Conservation (phyloP, 2,797 vertebrate species). For the Catostomus latipinnis region DNA sequence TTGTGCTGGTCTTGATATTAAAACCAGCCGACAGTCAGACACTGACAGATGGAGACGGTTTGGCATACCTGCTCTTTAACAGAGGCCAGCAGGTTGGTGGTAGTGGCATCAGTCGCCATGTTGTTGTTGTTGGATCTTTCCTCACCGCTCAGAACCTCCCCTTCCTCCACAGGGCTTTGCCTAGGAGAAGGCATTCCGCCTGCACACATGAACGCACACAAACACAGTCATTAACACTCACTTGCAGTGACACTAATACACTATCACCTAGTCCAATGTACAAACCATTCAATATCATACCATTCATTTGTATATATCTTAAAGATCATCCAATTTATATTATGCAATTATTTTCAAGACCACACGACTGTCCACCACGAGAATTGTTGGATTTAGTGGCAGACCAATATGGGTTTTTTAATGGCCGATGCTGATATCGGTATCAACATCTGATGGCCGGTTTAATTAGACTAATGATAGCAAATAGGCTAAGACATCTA, state of each 20-base stretch:
- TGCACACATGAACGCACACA: constrained; percentile 33
- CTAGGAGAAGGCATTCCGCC: constrained; percentile 75
- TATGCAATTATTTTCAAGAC: background rate
- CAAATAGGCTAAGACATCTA: too few relatives aligned
- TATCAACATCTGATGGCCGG: too few relatives aligned
- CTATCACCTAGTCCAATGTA: background rate
- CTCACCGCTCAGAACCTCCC: constrained; percentile 78
- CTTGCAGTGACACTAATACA: constrained; percentile 4
- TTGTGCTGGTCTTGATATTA: too few relatives aligned
- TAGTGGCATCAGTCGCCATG: constrained; percentile 83
- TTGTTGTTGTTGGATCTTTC: constrained; percentile 76
- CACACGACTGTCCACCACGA: background rate
- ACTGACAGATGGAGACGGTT: background rate
- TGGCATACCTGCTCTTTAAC: constrained; percentile 93
- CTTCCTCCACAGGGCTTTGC: constrained; percentile 80
- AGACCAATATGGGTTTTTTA: background rate
- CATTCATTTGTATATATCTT: background rate
- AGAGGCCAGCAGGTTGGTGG: constrained; percentile 94
- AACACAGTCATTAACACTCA: constrained; percentile 27
- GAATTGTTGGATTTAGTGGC: too few relatives aligned
- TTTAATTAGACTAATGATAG: too few relatives aligned
- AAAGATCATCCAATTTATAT: background rate
- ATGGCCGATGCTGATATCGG: background rate
- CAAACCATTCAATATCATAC: too few relatives aligned
- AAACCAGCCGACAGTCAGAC: background rate